Base-by-base conservation (phyloP, 2,113 vertebrate genomes). In the Serinus canaria region DNA sequence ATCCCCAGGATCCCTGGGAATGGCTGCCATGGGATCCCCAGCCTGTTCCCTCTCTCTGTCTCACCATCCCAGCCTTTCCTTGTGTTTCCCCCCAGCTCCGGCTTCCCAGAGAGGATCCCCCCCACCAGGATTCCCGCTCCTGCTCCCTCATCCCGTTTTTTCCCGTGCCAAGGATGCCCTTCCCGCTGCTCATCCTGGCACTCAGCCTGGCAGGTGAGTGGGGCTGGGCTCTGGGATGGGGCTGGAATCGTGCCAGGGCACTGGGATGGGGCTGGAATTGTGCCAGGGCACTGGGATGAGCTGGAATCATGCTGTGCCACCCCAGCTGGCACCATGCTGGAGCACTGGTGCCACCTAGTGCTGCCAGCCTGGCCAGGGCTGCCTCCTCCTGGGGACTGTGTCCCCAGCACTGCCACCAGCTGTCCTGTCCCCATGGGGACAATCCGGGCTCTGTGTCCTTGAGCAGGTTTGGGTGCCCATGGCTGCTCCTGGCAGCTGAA, bases 371-470 rank as follows among this genome's bases (percentile, higher is more conserved):
- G 16, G 52, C 37, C 47, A 1, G 50, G 76, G 46, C 67, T 56
- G 80, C 47, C 67, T 68, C 1, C 0, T 43, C 39, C 44, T 13
- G 60, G 7, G 33, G 8, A 4, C 25, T 3, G 21, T 35, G 44
- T 52, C 72, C n/a, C 31, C 6, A 1, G 21, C 0, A 0, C 49
- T 15, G 13, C 69, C 67, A 46, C 47, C 31, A 23, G 1, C 43
- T 1, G 1, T 52, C 13, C 46, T 62, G 15, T 24, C 41, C 7
- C 17, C 0, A 0, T n/a, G 41, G 59, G 28, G 39, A 83, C 37
- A 43, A 4, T 13, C n/a, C 0, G 0, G 28, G 22, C 35, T 82
- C 50, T 0, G 1, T 35, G 21, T 39, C 59, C 60, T 0, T 0
- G 2, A 10, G 55, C 33, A 1, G 28, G 25, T 37, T 59, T 17